phyloP scores from a whole-genome alignment of 2,797 vertebrate genomes.

The Cossypha polioptera region DNA sequence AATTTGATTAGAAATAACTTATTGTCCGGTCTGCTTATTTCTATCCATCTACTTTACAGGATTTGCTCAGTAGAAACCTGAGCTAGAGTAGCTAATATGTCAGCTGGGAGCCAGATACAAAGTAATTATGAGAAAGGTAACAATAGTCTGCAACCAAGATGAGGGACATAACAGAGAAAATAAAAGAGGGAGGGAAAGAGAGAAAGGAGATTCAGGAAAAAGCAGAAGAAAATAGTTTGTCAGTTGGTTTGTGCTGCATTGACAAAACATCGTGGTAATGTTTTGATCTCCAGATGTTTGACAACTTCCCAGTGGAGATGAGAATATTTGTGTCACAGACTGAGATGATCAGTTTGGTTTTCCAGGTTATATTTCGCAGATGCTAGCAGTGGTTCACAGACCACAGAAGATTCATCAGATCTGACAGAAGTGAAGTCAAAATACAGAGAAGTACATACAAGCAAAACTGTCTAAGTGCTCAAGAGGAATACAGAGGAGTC shows the following conservation, averaged over 20 bases:
- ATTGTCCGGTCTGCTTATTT: background rate
- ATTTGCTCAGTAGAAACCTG: background rate
- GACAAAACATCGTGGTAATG: accelerated
- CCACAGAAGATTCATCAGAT: background rate
- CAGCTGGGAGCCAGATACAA: background rate
- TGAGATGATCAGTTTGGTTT: background rate
- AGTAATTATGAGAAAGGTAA: background rate
- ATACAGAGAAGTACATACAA: background rate
- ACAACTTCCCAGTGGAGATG: background rate
- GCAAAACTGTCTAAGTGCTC: background rate
- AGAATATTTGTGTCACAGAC: background rate
- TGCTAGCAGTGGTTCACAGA: background rate
- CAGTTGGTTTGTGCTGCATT: background rate
- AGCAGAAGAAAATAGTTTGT: background rate
- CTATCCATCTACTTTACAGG: background rate
- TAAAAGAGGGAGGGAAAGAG: background rate
- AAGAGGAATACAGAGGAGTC: background rate
- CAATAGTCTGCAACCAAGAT: background rate
- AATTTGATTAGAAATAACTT: constrained; percentile 39
- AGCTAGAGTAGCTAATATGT: background rate
- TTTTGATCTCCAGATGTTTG: background rate
- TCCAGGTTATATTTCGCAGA: background rate
- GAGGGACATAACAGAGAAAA: background rate
- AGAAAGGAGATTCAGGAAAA: background rate
- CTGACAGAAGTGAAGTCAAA: background rate